Evolutionary conservation across 1,140 invertebrate genomes (phyloP), one percentile per base, ranked within the genome.

Genomic region (Steinernema khuongi): DNA sequence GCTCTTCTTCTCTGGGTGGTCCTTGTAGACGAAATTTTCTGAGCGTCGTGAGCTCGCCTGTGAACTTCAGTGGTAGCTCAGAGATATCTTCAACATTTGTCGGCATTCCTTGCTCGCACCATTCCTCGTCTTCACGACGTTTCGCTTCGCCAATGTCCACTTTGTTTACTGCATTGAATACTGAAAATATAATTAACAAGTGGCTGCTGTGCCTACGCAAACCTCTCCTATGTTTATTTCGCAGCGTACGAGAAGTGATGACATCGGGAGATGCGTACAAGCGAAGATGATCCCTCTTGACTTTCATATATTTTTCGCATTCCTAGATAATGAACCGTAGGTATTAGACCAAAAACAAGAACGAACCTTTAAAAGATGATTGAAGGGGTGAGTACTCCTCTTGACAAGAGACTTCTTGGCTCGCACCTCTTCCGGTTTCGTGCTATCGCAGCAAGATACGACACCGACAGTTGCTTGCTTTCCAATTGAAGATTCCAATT

Each of bases 51-150:
- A 60, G 19, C 14, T 60, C 50, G 19, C 50, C 50, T 4, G 50
- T 60, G 26, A 60, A 60, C 50, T 60, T 11, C 50, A 60, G 19
- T 22, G 50, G 50, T 4, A 60, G 50, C 19, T 60, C 50, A 22
- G 50, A 60, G 26, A 60, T 60, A 26, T 60, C 50, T 22, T 60
- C 50, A 11, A 60, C 50, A 22, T 60, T 60, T 2, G 50, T 60
- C 36, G 50, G 50, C 50, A 60, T 60, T 26, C 50, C 50, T 60
- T 60, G 50, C 19, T 60, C 50, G 19, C 50, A 60, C 50, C 50
- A 60, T 26, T 60, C 50, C 22, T 60, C 50, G 14, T 60, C 50
- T 26, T 60, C 50, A 14, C 50, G 50, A 4, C 50, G 50, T 22
- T 60, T 22, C 22, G 11, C 50, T 26, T 60, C 50, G 4, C 26